phyloP scores from a whole-genome alignment of 2,888 invertebrate genomes.

The Euplagia quadripunctaria region DNA sequence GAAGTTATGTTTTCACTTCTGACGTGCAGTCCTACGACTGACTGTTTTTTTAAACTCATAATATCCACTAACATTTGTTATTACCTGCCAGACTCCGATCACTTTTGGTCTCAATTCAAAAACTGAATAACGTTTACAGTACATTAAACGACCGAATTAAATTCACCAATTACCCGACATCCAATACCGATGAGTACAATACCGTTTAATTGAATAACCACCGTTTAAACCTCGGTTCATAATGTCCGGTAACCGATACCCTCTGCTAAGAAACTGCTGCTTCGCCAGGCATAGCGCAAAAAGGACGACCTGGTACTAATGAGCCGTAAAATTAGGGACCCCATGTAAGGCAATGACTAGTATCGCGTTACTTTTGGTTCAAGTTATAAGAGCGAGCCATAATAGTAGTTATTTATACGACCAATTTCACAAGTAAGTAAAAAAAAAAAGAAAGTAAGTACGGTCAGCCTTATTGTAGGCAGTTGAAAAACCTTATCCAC shows the following conservation, averaged over 20 bases:
- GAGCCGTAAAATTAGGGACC: conserved; percentile 85
- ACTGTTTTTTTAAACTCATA: not conserved
- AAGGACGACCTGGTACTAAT: conserved; percentile 77
- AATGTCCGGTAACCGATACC: conserved; percentile 53
- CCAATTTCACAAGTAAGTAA: no score
- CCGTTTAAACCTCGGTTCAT: conserved; percentile 37
- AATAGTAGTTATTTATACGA: not conserved
- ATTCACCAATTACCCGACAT: conserved; percentile 46
- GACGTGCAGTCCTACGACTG: no score
- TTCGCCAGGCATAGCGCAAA: conserved; percentile 75
- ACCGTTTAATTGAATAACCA: conserved; percentile 31
- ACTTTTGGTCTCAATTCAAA: conserved; percentile 12
- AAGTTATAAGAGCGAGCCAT: conserved; percentile 43
- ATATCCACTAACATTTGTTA: not conserved
- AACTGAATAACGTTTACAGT: conserved; percentile 32
- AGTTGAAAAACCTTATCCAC: not conserved
- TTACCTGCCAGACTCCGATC: conserved; percentile 5
- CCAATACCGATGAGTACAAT: conserved; percentile 40
- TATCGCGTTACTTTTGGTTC: conserved; percentile 68
- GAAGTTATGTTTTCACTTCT: no score
- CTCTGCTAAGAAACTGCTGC: conserved; percentile 51
- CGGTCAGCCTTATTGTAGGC: not conserved
- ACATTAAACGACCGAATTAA: conserved; percentile 21
- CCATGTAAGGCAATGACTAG: conserved; percentile 65
- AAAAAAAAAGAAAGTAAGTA: no score